Conservation (phyloP, 2,797 vertebrate species). For the Sparus aurata region DNA sequence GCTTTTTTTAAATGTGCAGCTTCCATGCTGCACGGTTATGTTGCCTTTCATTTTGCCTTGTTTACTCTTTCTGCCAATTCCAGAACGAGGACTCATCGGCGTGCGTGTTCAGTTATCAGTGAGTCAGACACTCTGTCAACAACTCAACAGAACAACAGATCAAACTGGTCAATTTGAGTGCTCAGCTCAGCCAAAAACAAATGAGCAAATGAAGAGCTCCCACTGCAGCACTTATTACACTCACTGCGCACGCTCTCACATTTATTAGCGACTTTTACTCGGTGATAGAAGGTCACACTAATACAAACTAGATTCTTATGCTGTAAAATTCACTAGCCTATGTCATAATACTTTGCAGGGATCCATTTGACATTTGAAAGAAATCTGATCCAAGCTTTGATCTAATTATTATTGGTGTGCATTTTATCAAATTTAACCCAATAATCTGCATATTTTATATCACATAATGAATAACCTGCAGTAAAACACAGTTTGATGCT, state of each 20-base stretch:
- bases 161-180: background rate
- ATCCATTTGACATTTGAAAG: background rate
- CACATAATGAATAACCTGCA: background rate
- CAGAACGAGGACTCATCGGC: background rate
- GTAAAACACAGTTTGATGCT: background rate
- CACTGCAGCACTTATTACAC: background rate
- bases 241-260: background rate
- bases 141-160: slow-evolving; percentile 3
- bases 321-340: too few relatives aligned
- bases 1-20: background rate
- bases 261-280: background rate
- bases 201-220: slow-evolving; percentile 7
- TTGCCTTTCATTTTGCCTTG: background rate
- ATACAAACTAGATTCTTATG: background rate
- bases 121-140: slow-evolving; percentile 1
- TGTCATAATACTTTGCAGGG: background rate
- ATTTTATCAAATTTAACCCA: background rate
- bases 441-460: background rate
- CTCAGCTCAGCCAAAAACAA: slow-evolving; percentile 6
- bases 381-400: background rate
- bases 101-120: slow-evolving; percentile 1
- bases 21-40: too few relatives aligned
- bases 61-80: background rate
- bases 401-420: too few relatives aligned
- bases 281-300: background rate